Evolutionary conservation across 2,113 vertebrate species (phyloP).

Genomic region (Corythoichthys intestinalis): DNA sequence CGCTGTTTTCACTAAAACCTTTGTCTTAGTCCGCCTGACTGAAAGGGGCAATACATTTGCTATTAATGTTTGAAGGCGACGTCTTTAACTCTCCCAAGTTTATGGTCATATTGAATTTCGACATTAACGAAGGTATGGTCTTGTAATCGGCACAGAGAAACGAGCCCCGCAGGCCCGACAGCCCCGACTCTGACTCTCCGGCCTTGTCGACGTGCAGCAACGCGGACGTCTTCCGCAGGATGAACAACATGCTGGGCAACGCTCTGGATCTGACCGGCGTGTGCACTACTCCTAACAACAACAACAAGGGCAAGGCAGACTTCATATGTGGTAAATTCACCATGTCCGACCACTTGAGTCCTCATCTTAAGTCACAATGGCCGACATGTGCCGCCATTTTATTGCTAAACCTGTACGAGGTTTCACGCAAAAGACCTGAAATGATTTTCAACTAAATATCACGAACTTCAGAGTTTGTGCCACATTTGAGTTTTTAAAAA

Average conservation of each 20-base stretch:
- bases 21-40: neutral
- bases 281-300: conserved; percentile 82
- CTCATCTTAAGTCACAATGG: neutral
- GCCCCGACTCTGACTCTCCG: conserved; percentile 80
- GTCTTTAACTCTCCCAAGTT: neutral
- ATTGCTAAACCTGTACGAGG: neutral
- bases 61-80: neutral
- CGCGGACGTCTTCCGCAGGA: conserved; percentile 89
- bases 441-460: neutral
- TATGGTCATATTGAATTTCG: neutral
- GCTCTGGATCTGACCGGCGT: conserved; percentile 91
- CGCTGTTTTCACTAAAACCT: neutral
- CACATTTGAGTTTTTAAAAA: neutral
- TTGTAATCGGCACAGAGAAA: conserved; percentile 74
- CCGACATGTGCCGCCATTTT: neutral
- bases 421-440: neutral
- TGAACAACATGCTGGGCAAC: conserved; percentile 96
- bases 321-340: conserved; percentile 76
- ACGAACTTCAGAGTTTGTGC: neutral
- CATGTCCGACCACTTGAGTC: neutral
- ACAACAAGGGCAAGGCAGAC: conserved; percentile 76
- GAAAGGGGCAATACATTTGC: neutral
- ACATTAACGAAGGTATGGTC: neutral
- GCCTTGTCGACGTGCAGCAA: conserved; percentile 94
- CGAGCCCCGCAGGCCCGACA: conserved; percentile 79